Percentiles rank a stretch among this genome's conserved stretches.
Evolutionary conservation across 1,140 invertebrate species (phyloP).

Genomic region (Aphaenogaster ashmeadi): DNA sequence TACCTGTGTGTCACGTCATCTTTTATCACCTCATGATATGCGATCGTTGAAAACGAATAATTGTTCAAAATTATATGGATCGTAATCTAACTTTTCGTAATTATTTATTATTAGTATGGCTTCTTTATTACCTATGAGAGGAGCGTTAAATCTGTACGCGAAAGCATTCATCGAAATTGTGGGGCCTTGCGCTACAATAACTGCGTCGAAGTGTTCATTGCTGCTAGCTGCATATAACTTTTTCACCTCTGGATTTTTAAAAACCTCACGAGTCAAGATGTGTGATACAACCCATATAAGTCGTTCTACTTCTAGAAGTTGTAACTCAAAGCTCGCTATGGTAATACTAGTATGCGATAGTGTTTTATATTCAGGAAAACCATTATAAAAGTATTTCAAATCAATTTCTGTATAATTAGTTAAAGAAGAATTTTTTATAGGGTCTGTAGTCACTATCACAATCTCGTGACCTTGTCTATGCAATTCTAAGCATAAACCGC

Average conservation of each 20-base stretch:
- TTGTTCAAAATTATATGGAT: background rate
- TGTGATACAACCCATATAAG: background rate
- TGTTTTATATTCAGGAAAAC: background rate
- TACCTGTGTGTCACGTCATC: constrained; percentile 42
- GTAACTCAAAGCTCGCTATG: too few species aligned
- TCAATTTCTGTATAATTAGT: constrained; percentile 61
- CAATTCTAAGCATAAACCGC: constrained; percentile 1
- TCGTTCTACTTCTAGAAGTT: background rate
- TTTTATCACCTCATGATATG: background rate
- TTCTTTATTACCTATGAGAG: constrained; percentile 59
- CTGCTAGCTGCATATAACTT: constrained; percentile 22
- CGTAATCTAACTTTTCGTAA: background rate
- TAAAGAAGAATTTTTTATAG: constrained; percentile 20
- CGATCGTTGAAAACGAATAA: background rate
- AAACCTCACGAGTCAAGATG: background rate
- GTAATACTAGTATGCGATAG: rapidly evolving
- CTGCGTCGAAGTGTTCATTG: constrained; percentile 49
- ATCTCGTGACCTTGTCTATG: constrained; percentile 58
- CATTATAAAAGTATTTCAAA: background rate
- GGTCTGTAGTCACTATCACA: constrained; percentile 35
- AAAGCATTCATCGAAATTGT: constrained; percentile 20
- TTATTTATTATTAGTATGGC: background rate
- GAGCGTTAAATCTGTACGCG: constrained; percentile 55
- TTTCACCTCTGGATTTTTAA: constrained; percentile 28
- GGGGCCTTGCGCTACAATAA: constrained; percentile 40